A percentile compares a stretch with the other conserved stretches of the same genome.
These are phyloP conservation scores for Setipinna tenuifilis DNA, from an alignment of 2,797 vertebrate species.

Conservation along the genomic window DNA sequence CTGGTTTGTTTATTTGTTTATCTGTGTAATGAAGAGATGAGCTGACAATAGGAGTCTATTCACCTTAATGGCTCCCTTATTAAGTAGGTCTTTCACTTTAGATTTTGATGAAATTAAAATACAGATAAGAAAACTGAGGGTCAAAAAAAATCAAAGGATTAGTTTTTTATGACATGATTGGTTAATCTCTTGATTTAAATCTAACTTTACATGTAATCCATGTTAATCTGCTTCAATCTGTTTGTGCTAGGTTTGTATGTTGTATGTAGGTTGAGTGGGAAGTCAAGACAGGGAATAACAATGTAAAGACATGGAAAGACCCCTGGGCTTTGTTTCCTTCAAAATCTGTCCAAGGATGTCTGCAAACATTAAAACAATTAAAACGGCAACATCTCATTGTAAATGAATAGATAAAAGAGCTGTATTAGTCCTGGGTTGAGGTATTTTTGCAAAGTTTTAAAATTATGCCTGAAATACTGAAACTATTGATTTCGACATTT, in stretches of 20 bases:
- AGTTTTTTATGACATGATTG: slow-evolving; percentile 69
- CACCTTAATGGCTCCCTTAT: slow-evolving; percentile 8
- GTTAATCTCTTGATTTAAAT: slow-evolving; percentile 60
- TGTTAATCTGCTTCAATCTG: slow-evolving; percentile 66
- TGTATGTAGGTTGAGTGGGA: background rate
- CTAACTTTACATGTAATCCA: slow-evolving; percentile 67
- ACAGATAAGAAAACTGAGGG: slow-evolving; percentile 42
- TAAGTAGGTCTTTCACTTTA: slow-evolving; percentile 33
- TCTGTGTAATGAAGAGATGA: background rate
- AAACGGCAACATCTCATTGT: background rate
- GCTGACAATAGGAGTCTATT: background rate
- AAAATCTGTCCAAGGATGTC: background rate
- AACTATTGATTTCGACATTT: too few species aligned
- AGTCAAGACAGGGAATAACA: background rate
- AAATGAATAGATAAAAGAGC: background rate
- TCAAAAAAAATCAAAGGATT: slow-evolving; percentile 58
- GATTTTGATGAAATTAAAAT: slow-evolving; percentile 25
- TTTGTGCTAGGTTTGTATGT: slow-evolving; percentile 66
- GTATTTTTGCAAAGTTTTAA: too few species aligned
- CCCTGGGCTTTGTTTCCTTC: background rate
- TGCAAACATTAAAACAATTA: background rate
- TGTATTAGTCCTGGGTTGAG: too few species aligned
- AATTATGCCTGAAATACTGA: too few species aligned
- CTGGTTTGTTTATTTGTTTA: slow-evolving; percentile 2
- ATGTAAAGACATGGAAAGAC: background rate